phyloP scores from a whole-genome alignment of 2,113 vertebrate genomes.

The Cisticola juncidis region DNA sequence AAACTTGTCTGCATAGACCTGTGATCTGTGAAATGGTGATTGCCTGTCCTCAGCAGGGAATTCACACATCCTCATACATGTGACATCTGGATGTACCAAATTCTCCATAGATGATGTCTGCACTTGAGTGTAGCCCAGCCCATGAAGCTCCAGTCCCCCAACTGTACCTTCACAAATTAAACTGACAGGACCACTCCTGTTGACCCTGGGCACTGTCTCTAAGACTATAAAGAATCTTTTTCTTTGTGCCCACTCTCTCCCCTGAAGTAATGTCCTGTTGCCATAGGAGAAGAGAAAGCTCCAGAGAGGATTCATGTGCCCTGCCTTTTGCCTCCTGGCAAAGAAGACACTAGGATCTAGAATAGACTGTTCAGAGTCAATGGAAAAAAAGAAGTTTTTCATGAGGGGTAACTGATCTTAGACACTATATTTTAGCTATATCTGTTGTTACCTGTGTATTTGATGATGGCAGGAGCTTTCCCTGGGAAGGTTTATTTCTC shows the following conservation, averaged over 20 bases:
- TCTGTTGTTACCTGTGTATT: background rate
- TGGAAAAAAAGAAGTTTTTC: background rate
- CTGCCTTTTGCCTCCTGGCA: background rate
- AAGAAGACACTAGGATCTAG: background rate
- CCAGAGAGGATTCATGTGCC: background rate
- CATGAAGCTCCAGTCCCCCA: background rate
- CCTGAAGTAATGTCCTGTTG: background rate
- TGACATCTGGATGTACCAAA: background rate
- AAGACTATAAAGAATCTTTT: background rate
- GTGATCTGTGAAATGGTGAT: background rate
- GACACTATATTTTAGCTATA: background rate
- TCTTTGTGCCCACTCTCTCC: background rate
- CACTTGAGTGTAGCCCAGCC: background rate
- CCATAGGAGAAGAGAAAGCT: background rate
- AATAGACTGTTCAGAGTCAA: background rate
- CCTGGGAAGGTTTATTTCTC: background rate
- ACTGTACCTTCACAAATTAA: background rate
- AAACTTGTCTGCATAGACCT: background rate
- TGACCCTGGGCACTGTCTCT: background rate
- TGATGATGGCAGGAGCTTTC: background rate
- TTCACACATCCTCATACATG: background rate
- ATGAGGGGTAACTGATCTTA: background rate
- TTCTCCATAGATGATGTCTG: background rate
- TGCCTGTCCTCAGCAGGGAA: background rate
- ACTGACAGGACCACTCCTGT: background rate